Evolutionary conservation across 1,140 invertebrate species (phyloP).

Genomic region (Diprion similis): DNA sequence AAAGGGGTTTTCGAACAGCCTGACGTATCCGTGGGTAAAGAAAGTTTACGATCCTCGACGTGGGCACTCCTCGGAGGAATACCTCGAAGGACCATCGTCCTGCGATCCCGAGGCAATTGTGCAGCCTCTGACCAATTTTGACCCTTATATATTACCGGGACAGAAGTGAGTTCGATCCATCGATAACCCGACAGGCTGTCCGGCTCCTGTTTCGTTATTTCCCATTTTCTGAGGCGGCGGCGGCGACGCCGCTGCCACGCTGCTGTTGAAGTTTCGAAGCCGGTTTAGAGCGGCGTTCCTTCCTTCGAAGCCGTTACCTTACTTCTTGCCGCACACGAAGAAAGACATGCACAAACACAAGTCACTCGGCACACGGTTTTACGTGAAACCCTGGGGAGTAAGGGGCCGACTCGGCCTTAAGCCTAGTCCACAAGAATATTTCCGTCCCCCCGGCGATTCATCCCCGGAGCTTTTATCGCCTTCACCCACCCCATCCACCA

Average conservation of each 20-base stretch:
- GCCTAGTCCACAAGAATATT: too few species aligned
- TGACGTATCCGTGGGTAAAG: background rate
- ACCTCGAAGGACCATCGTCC: background rate
- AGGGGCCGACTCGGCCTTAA: background rate
- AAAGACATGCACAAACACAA: background rate
- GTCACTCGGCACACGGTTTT: background rate
- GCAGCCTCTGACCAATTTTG: background rate
- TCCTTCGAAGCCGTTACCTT: background rate
- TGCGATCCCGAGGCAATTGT: background rate
- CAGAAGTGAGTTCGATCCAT: background rate
- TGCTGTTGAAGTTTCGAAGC: background rate
- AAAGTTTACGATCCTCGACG: background rate
- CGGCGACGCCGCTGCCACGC: background rate
- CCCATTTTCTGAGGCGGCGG: background rate
- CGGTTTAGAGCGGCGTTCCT: background rate
- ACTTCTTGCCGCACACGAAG: background rate
- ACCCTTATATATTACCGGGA: slow-evolving; percentile 5
- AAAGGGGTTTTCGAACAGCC: background rate
- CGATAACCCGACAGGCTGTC: background rate
- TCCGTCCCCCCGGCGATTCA: too few species aligned
- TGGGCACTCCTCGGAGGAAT: background rate
- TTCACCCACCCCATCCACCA: too few species aligned
- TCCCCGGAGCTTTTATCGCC: background rate
- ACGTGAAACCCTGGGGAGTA: background rate
- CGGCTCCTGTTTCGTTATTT: too few species aligned